phyloP scores from a whole-genome alignment of 1,140 invertebrate genomes.

The Latrodectus geometricus region DNA sequence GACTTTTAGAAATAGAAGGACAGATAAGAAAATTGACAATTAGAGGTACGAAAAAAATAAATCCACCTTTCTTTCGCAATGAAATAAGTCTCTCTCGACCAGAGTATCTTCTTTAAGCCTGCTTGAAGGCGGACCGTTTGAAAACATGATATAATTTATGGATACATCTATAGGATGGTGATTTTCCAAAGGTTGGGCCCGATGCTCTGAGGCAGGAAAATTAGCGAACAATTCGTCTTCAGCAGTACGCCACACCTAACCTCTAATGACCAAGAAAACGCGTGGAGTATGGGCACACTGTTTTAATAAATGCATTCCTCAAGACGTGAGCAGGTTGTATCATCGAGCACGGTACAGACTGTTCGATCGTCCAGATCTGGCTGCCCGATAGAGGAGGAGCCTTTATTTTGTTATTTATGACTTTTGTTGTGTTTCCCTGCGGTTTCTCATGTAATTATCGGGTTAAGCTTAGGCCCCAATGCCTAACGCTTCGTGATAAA shows the following conservation, averaged over 20 bases:
- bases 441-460: constrained; percentile 52
- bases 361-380: neutral
- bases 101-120: neutral
- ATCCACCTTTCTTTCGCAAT: neutral
- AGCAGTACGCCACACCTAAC: constrained; percentile 54
- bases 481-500: constrained; percentile 27
- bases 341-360: neutral
- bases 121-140: neutral
- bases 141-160: constrained; percentile 29
- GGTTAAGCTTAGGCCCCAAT: constrained; percentile 19
- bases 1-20: no score
- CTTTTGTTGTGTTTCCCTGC: constrained; percentile 38
- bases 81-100: neutral
- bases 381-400: neutral
- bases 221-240: constrained; percentile 48
- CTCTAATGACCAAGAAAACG: constrained; percentile 24
- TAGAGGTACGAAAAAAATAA: neutral
- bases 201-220: neutral
- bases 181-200: constrained; percentile 10
- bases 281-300: constrained; percentile 5
- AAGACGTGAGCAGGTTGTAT: constrained; percentile 21
- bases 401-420: constrained; percentile 35
- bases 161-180: constrained; percentile 20
- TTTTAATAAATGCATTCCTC: constrained; percentile 31
- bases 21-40: no score